These are phyloP conservation scores for Eulemur rubriventer DNA, from an alignment of 2,797 vertebrate species.

Conservation along the genomic window DNA sequence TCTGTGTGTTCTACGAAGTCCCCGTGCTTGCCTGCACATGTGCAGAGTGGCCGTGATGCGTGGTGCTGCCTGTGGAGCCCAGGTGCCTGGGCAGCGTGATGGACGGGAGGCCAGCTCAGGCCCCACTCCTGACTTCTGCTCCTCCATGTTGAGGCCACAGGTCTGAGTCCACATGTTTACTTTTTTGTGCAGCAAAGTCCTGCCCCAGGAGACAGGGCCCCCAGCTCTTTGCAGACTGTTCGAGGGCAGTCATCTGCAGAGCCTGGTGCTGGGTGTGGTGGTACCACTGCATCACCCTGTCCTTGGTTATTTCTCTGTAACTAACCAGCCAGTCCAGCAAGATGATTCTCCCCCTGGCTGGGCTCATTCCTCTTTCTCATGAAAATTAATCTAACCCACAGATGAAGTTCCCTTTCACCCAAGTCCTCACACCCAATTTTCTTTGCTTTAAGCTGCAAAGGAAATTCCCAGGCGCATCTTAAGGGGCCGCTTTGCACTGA, in stretches of 20 bases:
- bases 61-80: neutral
- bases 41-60: fast-evolving
- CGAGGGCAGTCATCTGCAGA: neutral
- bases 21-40: neutral
- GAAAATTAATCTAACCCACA: constrained; percentile 53
- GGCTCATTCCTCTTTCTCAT: constrained; percentile 46
- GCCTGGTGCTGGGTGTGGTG: too few relatives aligned
- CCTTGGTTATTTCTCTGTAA: neutral
- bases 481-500: constrained; percentile 20
- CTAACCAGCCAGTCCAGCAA: neutral
- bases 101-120: neutral
- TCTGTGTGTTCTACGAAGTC: neutral
- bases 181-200: neutral
- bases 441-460: neutral
- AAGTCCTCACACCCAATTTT: neutral
- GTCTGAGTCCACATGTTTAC: neutral
- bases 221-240: neutral
- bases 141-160: neutral
- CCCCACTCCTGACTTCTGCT: neutral
- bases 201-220: fast-evolving
- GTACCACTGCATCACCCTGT: neutral
- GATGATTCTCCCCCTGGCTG: neutral
- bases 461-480: constrained; percentile 24
- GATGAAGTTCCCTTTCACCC: neutral
- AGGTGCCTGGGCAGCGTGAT: too few relatives aligned